Evolutionary conservation across 2,888 invertebrate genomes (phyloP).

Genomic region (Scaeva pyrastri): DNA sequence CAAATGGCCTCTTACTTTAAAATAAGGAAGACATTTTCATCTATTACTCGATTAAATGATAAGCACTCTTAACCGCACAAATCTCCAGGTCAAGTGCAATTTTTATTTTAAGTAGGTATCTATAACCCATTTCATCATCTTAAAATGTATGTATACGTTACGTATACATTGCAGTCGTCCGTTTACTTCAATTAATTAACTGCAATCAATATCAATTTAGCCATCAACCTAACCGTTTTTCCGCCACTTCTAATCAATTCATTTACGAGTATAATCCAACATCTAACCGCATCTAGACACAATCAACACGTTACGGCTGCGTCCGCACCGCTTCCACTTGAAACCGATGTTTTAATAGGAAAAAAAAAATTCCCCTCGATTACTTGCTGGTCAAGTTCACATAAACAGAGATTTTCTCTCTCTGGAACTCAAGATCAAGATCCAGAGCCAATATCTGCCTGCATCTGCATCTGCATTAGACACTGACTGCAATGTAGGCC

Average conservation of each 20-base stretch:
- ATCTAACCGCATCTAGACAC: conserved; percentile 66
- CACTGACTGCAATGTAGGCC: conserved; percentile 64
- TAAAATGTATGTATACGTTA: conserved; percentile 29
- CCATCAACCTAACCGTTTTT: conserved; percentile 69
- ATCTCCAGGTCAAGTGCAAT: neutral
- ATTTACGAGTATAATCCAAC: conserved; percentile 63
- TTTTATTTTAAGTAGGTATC: neutral
- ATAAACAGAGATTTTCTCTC: conserved; percentile 60
- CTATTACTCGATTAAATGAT: neutral
- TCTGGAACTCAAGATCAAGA: conserved; percentile 38
- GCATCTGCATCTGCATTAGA: neutral
- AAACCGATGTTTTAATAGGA: conserved; percentile 33
- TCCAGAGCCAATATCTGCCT: conserved; percentile 37
- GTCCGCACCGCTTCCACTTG: neutral
- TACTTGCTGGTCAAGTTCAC: conserved; percentile 72
- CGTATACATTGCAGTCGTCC: conserved; percentile 37
- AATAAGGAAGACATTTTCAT: no score
- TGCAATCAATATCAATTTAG: conserved; percentile 72
- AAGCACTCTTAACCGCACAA: conserved; percentile 17
- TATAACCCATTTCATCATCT: conserved; percentile 40
- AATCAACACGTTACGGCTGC: conserved; percentile 31
- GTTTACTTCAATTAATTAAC: conserved; percentile 69
- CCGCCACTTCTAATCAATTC: conserved; percentile 73
- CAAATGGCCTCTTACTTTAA: no score
- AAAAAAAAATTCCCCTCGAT: conserved; percentile 45